These are phyloP conservation scores for Drosophila planitibia DNA, from an alignment of 2,888 invertebrate species.

Conservation along the genomic window DNA sequence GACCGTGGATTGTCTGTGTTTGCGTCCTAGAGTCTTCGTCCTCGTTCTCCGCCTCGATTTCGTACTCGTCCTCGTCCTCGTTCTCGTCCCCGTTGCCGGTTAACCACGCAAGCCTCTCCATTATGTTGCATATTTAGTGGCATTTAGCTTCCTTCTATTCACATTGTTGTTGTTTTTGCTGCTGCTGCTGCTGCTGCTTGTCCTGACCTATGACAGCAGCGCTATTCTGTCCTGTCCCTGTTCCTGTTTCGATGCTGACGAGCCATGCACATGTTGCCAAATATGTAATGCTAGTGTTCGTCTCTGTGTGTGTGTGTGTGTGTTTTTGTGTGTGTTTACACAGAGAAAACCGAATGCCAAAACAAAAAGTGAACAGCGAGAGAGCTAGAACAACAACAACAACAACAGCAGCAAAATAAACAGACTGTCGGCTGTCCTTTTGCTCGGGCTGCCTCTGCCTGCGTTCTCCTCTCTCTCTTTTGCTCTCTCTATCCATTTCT, in stretches of 20 bases:
- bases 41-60: slow-evolving; percentile 4
- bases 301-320: slow-evolving; percentile 4
- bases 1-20: not conserved
- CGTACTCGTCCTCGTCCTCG: not conserved
- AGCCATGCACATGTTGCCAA: slow-evolving; percentile 70
- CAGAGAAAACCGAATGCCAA: slow-evolving; percentile 58
- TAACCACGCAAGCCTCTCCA: slow-evolving; percentile 36
- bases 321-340: slow-evolving; percentile 33
- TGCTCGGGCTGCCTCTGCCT: slow-evolving; percentile 21
- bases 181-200: slow-evolving; percentile 25
- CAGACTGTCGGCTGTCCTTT: slow-evolving; percentile 30
- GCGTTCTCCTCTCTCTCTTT: slow-evolving; percentile 8
- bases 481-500: slow-evolving; percentile 37
- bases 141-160: slow-evolving; percentile 55
- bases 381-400: slow-evolving; percentile 27
- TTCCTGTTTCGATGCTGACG: slow-evolving; percentile 12
- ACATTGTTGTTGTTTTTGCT: slow-evolving; percentile 7
- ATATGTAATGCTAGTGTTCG: slow-evolving; percentile 30
- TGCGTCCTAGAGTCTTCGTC: slow-evolving; percentile 2
- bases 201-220: slow-evolving; percentile 72
- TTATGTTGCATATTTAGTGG: slow-evolving; percentile 75
- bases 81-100: slow-evolving; percentile 13
- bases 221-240: slow-evolving; percentile 28
- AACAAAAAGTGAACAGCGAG: slow-evolving; percentile 64
- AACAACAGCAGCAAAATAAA: slow-evolving; percentile 22